Evolutionary conservation across 2,888 invertebrate genomes (phyloP), one percentile per base, ranked within the genome.

Genomic region (Prenolepis imparis): DNA sequence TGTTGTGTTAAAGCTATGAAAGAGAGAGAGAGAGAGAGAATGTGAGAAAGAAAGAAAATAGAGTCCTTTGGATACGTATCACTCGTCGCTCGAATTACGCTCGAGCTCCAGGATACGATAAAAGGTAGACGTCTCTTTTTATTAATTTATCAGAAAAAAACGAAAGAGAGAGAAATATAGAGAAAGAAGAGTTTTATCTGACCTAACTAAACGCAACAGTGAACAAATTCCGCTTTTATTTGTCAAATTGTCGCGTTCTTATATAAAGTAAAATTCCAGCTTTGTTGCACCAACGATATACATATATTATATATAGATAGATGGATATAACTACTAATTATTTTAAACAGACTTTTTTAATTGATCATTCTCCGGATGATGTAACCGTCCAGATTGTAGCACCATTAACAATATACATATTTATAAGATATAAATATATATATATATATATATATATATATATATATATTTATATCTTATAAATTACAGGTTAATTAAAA

Each of bases 1-100:
- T n/a, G 66, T 82, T 52, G 12, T 28, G 28, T 82, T 84, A 84
- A 84, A 82, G 39, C 67, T 84, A 83, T 64, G 12, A 59, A n/a
- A 81, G 59, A 63, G 48, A 66, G 32, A 72, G 57, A 68, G 48
- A 41, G 15, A 21, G 11, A 21, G 39, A 64, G 12, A 24, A n/a
- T 52, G 3, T 36, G 36, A 36, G 5, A 8, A n/a, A 52, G 28
- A 41, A 36, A 82, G 66, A 84, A 82, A 61, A 55, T 52, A 67
- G 52, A 63, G 28, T 63, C 36, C 18, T 24, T 28, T 21, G 36
- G 15, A 41, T n/a, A n/a, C 24, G 32, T 24, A 55, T 84, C 84
- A 39, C 52, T 66, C 61, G 82, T 84, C 18, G 24, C 68, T 84
- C 84, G 84, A 82, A 32, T 41, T 41, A 61, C 74, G 32, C 73